These are phyloP conservation scores for Danio albolineatus DNA, from an alignment of 2,797 vertebrate species.

Conservation along the genomic window DNA sequence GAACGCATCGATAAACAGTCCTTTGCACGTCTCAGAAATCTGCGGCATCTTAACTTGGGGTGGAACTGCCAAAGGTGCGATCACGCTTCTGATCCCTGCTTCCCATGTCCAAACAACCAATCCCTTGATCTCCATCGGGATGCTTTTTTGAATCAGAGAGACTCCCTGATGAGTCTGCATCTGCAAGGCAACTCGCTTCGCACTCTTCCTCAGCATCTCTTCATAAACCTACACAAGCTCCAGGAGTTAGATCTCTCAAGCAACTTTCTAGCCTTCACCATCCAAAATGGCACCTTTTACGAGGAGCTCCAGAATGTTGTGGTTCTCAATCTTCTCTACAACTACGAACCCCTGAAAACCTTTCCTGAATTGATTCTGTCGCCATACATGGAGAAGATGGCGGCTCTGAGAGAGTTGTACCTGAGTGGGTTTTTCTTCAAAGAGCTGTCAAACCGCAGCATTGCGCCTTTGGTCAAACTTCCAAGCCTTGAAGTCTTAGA, in stretches of 20 bases:
- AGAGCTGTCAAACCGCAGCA: constrained; percentile 65
- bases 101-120: constrained; percentile 77
- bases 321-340: constrained; percentile 80
- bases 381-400: constrained; percentile 71
- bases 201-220: constrained; percentile 73
- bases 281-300: constrained; percentile 79
- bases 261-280: constrained; percentile 77
- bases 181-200: constrained; percentile 81
- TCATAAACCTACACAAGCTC: constrained; percentile 69
- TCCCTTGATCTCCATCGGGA: constrained; percentile 69
- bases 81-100: constrained; percentile 83
- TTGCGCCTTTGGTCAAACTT: constrained; percentile 72
- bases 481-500: constrained; percentile 70
- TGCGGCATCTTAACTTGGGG: constrained; percentile 77
- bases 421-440: constrained; percentile 83
- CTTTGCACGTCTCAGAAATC: constrained; percentile 75
- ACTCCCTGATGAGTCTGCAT: constrained; percentile 72
- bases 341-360: constrained; percentile 75
- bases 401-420: constrained; percentile 67
- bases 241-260: constrained; percentile 78
- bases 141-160: constrained; percentile 70
- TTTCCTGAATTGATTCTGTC: constrained; percentile 73
- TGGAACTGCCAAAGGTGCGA: constrained; percentile 91
- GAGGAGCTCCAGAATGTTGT: constrained; percentile 71
- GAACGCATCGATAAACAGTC: constrained; percentile 66